These are phyloP conservation scores for Aplocera efformata DNA, from an alignment of 2,888 invertebrate species.

Conservation along the genomic window DNA sequence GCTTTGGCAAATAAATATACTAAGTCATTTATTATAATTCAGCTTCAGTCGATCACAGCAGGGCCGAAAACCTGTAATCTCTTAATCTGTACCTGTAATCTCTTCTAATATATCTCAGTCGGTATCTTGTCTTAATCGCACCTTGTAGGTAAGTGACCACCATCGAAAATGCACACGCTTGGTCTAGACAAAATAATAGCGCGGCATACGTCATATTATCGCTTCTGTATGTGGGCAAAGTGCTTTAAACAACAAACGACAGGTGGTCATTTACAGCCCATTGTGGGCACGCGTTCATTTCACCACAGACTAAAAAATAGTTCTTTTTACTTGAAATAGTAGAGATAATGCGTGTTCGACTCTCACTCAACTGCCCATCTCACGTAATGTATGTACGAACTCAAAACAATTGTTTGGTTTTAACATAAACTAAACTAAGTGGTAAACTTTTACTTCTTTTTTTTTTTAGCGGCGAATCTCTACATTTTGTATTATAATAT, in stretches of 20 bases:
- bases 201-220: not conserved
- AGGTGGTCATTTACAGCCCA: constrained; percentile 31
- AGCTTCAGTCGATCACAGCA: too few relatives aligned
- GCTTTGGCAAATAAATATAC: too few relatives aligned
- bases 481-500: too few relatives aligned
- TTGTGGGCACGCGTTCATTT: constrained; percentile 18
- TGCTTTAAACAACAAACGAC: constrained; percentile 28
- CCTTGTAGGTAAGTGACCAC: too few relatives aligned
- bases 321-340: constrained; percentile 1
- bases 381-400: constrained; percentile 14
- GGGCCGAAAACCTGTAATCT: too few relatives aligned
- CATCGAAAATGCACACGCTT: too few relatives aligned
- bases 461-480: too few relatives aligned
- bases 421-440: not conserved
- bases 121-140: too few relatives aligned
- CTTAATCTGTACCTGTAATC: too few relatives aligned
- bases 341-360: constrained; percentile 14
- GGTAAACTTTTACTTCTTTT: constrained; percentile 4
- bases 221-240: constrained; percentile 6
- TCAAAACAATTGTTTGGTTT: constrained; percentile 13
- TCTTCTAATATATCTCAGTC: too few relatives aligned
- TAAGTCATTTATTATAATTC: too few relatives aligned
- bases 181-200: too few relatives aligned
- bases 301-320: constrained; percentile 4
- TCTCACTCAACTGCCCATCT: constrained; percentile 20